Evolutionary conservation across 2,888 invertebrate species (phyloP).

Genomic region (Trichacis sp.): DNA sequence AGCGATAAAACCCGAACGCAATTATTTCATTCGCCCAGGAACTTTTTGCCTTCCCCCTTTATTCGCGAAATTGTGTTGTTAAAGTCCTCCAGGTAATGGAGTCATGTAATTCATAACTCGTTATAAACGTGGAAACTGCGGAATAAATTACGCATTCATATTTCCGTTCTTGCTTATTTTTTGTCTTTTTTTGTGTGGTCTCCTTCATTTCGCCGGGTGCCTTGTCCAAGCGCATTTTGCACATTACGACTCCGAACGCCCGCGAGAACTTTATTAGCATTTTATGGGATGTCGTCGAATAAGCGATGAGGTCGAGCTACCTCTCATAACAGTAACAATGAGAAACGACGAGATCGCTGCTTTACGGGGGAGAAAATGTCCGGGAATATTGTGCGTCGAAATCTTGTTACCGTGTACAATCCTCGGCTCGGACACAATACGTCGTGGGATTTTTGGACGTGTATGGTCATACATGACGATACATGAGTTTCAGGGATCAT

Average conservation of each 20-base stretch:
- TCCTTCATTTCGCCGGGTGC: slow-evolving; percentile 17
- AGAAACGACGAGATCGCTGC: slow-evolving; percentile 19
- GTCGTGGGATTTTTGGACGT: no score
- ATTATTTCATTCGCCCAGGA: slow-evolving; percentile 6
- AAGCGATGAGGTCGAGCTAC: slow-evolving; percentile 35
- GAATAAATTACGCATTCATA: slow-evolving; percentile 18
- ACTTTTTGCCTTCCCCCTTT: neutral
- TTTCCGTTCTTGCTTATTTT: slow-evolving; percentile 11
- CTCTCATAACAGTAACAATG: slow-evolving; percentile 28
- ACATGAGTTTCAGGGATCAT: no score
- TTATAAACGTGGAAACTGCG: slow-evolving; percentile 5
- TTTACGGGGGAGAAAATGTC: slow-evolving; percentile 27
- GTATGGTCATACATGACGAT: no score
- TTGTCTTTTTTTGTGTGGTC: neutral
- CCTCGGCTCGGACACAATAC: neutral
- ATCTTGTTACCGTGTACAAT: slow-evolving; percentile 14
- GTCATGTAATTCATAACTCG: slow-evolving; percentile 10
- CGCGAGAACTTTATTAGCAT: slow-evolving; percentile 44
- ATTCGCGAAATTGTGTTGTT: neutral
- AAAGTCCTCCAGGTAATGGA: neutral
- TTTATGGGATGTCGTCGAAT: slow-evolving; percentile 42
- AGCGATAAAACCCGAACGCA: slow-evolving; percentile 4
- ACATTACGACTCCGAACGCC: slow-evolving; percentile 35
- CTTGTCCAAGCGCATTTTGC: slow-evolving; percentile 17
- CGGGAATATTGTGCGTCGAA: slow-evolving; percentile 20